phyloP scores from a whole-genome alignment of 2,797 vertebrate genomes.

The Thalassophryne amazonica region DNA sequence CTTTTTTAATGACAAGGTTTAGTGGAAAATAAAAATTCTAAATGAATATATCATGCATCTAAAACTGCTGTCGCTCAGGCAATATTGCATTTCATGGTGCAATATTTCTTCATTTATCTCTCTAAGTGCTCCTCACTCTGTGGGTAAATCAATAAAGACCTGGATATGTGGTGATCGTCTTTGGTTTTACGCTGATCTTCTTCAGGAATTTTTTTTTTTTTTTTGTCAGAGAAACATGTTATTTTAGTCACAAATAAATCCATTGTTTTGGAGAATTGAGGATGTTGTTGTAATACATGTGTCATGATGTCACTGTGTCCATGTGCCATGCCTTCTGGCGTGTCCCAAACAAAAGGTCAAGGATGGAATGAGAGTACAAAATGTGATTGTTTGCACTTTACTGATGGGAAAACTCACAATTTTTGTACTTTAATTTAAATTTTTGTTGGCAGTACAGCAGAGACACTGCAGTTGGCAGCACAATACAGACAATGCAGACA shows the following conservation, averaged over 20 bases:
- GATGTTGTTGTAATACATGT: no score
- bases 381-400: no score
- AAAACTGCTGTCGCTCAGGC: conserved; percentile 35
- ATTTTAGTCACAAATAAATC: conserved; percentile 51
- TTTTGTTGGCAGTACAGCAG: no score
- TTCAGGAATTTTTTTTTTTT: conserved; percentile 27
- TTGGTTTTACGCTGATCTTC: conserved; percentile 41
- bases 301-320: no score
- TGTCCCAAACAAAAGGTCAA: no score
- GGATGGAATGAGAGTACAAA: no score
- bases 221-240: conserved; percentile 29
- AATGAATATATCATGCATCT: conserved; percentile 44
- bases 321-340: no score
- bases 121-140: conserved; percentile 16
- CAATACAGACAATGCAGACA: no score
- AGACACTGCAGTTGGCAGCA: no score
- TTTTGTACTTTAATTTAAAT: no score
- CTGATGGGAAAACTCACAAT: no score
- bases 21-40: conserved; percentile 44
- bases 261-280: conserved; percentile 32
- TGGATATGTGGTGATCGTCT: conserved; percentile 34
- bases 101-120: conserved; percentile 51
- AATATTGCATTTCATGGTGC: conserved; percentile 26
- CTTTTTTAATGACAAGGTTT: conserved; percentile 56
- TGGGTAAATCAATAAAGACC: conserved; percentile 43